phyloP scores from a whole-genome alignment of 1,140 invertebrate genomes.

The Caenorhabditis latens region DNA sequence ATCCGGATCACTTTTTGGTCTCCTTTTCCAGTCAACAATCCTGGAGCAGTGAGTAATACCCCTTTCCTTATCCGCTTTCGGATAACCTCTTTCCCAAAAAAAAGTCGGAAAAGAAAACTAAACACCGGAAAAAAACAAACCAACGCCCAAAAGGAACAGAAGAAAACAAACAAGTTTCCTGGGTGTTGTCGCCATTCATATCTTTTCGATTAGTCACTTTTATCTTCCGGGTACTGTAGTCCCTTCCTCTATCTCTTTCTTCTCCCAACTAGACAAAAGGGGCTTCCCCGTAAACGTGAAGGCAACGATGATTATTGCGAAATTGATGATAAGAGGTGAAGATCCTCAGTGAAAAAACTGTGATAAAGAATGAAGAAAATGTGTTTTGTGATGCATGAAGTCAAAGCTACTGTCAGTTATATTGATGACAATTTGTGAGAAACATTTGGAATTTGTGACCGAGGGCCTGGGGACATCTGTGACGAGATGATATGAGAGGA shows the following conservation, averaged over 20 bases:
- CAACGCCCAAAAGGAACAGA: constrained; percentile 1
- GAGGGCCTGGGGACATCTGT: neutral
- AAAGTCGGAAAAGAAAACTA: neutral
- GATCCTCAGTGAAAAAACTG: neutral
- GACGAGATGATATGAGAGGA: neutral
- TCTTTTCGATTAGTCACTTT: constrained; percentile 11
- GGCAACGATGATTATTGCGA: neutral
- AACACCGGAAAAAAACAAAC: neutral
- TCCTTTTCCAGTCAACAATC: no score
- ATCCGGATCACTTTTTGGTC: no score
- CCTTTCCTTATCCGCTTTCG: no score
- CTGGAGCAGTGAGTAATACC: no score
- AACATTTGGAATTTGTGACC: constrained; percentile 7
- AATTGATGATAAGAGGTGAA: constrained; percentile 12
- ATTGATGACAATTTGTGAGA: neutral
- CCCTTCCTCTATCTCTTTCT: neutral
- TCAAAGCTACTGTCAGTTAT: constrained; percentile 20
- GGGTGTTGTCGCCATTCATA: constrained; percentile 23
- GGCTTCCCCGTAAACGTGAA: constrained; percentile 38
- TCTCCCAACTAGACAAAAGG: constrained; percentile 6
- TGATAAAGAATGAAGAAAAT: constrained; percentile 29
- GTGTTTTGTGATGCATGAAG: neutral
- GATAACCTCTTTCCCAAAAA: no score
- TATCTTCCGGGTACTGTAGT: constrained; percentile 44
- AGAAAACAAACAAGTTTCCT: constrained; percentile 19